A percentile compares a stretch with the other conserved stretches of the same genome.
Evolutionary conservation across 1,140 invertebrate genomes (phyloP).

Genomic region (Diachasmimorpha longicaudata): DNA sequence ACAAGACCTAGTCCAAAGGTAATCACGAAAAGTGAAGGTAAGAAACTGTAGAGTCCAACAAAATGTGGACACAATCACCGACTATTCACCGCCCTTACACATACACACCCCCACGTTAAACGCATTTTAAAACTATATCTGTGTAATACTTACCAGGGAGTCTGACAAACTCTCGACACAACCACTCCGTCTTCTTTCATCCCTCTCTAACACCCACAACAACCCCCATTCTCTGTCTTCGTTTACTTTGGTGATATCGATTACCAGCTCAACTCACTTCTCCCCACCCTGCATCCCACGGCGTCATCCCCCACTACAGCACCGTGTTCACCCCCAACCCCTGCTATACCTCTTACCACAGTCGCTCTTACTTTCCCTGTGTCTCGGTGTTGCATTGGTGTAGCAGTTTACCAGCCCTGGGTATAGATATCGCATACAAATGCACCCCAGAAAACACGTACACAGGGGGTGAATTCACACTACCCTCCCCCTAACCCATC

Average conservation of each 20-base stretch:
- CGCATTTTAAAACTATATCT: not conserved
- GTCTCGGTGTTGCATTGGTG: conserved; percentile 51
- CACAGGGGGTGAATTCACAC: not conserved
- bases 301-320: conserved; percentile 25
- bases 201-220: conserved; percentile 20
- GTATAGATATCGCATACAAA: conserved; percentile 30
- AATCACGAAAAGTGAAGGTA: not conserved
- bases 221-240: conserved; percentile 42
- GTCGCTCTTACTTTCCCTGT: conserved; percentile 30
- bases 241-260: conserved; percentile 62
- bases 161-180: not conserved
- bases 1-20: not conserved
- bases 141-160: not conserved
- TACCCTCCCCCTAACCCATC: no score
- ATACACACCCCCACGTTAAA: no score
- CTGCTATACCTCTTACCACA: conserved; percentile 22
- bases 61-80: not conserved
- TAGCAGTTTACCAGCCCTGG: conserved; percentile 49
- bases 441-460: conserved; percentile 28
- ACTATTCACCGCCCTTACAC: not conserved
- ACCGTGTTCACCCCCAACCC: not conserved
- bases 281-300: conserved; percentile 40
- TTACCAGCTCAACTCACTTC: conserved; percentile 58
- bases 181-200: not conserved
- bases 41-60: not conserved